Percentiles rank a stretch among this genome's conserved stretches.
Evolutionary conservation across 2,888 invertebrate genomes (phyloP).

Genomic region (Nomada goodeniana): DNA sequence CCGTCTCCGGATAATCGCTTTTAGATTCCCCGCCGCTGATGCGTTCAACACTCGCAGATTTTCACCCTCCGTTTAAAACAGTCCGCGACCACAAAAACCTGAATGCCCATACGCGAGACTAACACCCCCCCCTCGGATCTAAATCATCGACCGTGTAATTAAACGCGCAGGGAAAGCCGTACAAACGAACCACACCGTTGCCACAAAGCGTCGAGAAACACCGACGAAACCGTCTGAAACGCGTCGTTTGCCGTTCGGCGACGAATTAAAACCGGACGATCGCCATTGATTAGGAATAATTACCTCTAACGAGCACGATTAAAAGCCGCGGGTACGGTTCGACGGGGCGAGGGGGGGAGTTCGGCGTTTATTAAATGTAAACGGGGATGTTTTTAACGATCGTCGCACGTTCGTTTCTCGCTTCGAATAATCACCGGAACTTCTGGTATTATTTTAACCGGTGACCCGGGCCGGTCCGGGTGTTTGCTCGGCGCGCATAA

Average conservation of each 20-base stretch:
- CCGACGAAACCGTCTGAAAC: no score
- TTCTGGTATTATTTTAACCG: constrained; percentile 66
- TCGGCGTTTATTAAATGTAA: constrained; percentile 69
- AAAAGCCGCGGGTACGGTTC: constrained; percentile 52
- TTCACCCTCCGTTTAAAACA: no score
- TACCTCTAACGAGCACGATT: constrained; percentile 67
- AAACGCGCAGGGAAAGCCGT: no score
- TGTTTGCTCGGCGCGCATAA: constrained; percentile 65
- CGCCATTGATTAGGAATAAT: constrained; percentile 67
- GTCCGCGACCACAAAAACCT: no score
- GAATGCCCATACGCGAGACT: no score
- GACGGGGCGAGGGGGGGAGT: neutral
- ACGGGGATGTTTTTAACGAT: constrained; percentile 68
- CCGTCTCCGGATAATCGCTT: no score
- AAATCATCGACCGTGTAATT: no score
- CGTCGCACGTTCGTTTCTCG: constrained; percentile 39
- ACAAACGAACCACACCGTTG: no score
- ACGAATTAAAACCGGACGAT: constrained; percentile 37
- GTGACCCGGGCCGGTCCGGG: constrained; percentile 40
- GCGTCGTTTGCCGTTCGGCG: neutral
- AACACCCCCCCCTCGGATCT: no score
- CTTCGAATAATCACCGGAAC: constrained; percentile 66
- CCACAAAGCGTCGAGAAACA: no score
- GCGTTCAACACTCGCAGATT: no score
- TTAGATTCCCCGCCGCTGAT: no score